Evolutionary conservation across 2,797 vertebrate genomes (phyloP).

Genomic region (Brachyrhaphis roseni): DNA sequence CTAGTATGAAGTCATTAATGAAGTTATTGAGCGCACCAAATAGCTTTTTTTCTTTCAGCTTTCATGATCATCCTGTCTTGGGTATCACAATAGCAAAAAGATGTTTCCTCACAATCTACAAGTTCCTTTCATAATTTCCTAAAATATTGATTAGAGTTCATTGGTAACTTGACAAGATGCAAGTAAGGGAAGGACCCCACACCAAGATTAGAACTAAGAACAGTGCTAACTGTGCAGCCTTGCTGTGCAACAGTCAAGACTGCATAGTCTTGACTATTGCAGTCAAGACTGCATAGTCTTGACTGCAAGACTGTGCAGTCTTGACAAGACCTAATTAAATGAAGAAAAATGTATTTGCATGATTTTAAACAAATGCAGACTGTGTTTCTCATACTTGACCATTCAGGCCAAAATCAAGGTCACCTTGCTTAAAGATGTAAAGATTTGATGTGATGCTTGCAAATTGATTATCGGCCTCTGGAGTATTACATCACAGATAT

Average conservation of each 20-base stretch:
- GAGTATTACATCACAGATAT: conserved; percentile 25
- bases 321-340: background rate
- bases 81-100: background rate
- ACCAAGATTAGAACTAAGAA: background rate
- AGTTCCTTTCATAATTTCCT: background rate
- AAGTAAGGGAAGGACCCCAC: background rate
- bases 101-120: background rate
- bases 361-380: background rate
- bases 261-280: no score
- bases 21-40: background rate
- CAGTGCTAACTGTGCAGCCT: background rate
- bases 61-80: background rate
- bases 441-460: background rate
- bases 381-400: background rate
- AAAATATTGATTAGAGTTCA: background rate
- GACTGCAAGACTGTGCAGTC: no score
- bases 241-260: no score
- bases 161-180: background rate
- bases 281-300: no score
- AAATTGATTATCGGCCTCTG: background rate
- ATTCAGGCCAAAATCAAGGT: background rate
- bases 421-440: background rate
- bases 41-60: background rate
- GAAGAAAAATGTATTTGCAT: background rate
- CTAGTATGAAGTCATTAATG: background rate